Evolutionary conservation across 1,140 invertebrate species (phyloP), one percentile per base, ranked within the genome.

Genomic region (Drosophila pandora): DNA sequence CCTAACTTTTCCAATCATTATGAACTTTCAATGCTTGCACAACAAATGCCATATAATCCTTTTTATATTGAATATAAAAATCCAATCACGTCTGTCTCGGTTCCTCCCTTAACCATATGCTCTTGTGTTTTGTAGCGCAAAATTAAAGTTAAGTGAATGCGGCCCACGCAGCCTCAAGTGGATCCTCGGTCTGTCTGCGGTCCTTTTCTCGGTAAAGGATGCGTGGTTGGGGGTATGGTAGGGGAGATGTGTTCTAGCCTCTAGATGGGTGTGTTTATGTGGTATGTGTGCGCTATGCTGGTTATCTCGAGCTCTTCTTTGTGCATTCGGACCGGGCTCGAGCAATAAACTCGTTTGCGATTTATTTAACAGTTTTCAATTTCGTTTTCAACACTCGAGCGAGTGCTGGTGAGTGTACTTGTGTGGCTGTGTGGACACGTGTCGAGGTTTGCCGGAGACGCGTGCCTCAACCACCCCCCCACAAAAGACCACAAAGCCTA

Each of bases 1-100:
- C 67, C 59, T 83, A 88, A 88, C 76, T 88, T 88, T 88, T 88
- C 83, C 83, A 88, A 88, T 88, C 87, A 88, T 88, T 79, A 88
- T 88, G 79, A 83, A 83, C 72, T 83, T 71, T 69, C 72, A 75
- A 67, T 70, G 70, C 50, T 28, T 49, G 74, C 67, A 60, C 28
- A 81, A 82, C 61, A 77, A 81, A 67, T 52, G 65, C 70, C 75
- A 75, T 87, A 82, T 88, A 88, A 88, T 83, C 83, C 83, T 88
- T 88, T 88, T 83, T 88, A 89, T 88, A 88, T 88, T 88, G 83
- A 88, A 88, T 88, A 88, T 83, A 88, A 88, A 82, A 88, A 82
- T 82, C 83, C 83, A 88, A 88, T 88, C 83, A 88, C 76, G 73
- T 78, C 49, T 70, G 49, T 48, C 54, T 74, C 58, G 43, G 13